phyloP scores from a whole-genome alignment of 1,140 invertebrate species.

The Drosophila arizonae region DNA sequence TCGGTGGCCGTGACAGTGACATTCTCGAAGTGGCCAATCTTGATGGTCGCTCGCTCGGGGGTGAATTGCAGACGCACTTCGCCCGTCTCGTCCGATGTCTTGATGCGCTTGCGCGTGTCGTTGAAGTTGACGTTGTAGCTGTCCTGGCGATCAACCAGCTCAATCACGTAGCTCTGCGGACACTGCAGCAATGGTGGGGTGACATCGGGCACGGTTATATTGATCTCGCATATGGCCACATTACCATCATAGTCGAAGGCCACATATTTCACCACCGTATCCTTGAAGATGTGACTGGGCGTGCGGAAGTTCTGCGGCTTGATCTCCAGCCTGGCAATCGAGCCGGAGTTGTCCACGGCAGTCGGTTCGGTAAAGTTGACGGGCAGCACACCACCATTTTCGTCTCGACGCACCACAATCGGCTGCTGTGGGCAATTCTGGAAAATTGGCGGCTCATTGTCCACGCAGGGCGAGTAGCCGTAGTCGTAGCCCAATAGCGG shows the following conservation, averaged over 20 bases:
- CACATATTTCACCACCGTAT: slow-evolving; percentile 96
- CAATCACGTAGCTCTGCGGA: slow-evolving; percentile 97
- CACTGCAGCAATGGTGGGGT: slow-evolving; percentile 96
- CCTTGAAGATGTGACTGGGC: slow-evolving; percentile 93
- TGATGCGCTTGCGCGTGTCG: slow-evolving; percentile 92
- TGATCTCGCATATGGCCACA: slow-evolving; percentile 97
- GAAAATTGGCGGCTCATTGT: slow-evolving; percentile 98
- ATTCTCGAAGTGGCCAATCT: slow-evolving; percentile 96
- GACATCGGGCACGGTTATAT: slow-evolving; percentile 96
- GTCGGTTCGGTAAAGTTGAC: slow-evolving; percentile 96
- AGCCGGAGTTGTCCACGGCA: slow-evolving; percentile 96
- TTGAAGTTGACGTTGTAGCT: slow-evolving; percentile 96
- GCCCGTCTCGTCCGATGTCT: slow-evolving; percentile 94
- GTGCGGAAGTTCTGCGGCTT: slow-evolving; percentile 95
- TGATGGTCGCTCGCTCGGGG: slow-evolving; percentile 93
- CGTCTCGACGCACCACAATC: slow-evolving; percentile 93
- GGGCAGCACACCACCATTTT: slow-evolving; percentile 92
- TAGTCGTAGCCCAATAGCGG: slow-evolving; percentile 96
- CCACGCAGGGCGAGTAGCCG: slow-evolving; percentile 96
- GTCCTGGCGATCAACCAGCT: slow-evolving; percentile 94
- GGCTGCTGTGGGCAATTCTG: slow-evolving; percentile 97
- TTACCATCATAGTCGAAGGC: slow-evolving; percentile 99
- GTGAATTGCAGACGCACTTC: slow-evolving; percentile 92
- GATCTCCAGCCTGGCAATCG: slow-evolving; percentile 95
- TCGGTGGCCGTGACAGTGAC: slow-evolving; percentile 96